These are phyloP conservation scores for Byasa hedistus DNA, from an alignment of 2,888 invertebrate genomes.

Conservation along the genomic window DNA sequence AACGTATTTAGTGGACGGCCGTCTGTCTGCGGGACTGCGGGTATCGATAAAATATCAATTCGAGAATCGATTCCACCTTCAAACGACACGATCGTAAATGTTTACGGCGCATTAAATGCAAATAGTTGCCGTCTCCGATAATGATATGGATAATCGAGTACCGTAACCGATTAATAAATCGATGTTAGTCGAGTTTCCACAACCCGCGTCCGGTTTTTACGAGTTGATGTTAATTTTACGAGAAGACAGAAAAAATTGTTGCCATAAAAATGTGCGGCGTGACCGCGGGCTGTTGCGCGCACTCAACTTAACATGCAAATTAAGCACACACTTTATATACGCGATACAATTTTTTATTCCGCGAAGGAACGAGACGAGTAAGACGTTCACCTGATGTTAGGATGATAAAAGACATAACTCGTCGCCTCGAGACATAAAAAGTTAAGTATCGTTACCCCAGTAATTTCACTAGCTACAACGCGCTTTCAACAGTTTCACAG, in stretches of 20 bases:
- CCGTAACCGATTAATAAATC: constrained; percentile 46
- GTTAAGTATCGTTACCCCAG: too few relatives aligned
- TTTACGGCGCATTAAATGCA: constrained; percentile 65
- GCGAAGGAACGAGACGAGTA: too few relatives aligned
- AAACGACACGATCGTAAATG: constrained; percentile 60
- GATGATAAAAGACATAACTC: too few relatives aligned
- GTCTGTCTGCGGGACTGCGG: constrained; percentile 34
- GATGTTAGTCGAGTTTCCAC: constrained; percentile 25
- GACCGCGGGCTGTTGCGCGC: too few relatives aligned
- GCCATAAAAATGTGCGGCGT: background rate
- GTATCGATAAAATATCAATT: constrained; percentile 59
- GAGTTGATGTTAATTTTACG: constrained; percentile 10
- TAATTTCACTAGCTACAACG: too few relatives aligned
- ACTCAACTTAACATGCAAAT: too few relatives aligned
- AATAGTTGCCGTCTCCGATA: constrained; percentile 54
- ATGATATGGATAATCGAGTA: constrained; percentile 55
- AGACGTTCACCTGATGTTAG: too few relatives aligned
- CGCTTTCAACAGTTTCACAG: too few relatives aligned
- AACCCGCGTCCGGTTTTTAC: constrained; percentile 20
- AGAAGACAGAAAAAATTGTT: background rate
- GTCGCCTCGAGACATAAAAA: too few relatives aligned
- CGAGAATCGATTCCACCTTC: constrained; percentile 54
- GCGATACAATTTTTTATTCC: too few relatives aligned
- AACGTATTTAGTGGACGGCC: constrained; percentile 34
- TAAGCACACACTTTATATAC: too few relatives aligned